A percentile compares a stretch with the other conserved stretches of the same genome.
These are phyloP conservation scores for Pollenia griseotomentosa DNA, from an alignment of 2,888 invertebrate genomes.

Conservation along the genomic window DNA sequence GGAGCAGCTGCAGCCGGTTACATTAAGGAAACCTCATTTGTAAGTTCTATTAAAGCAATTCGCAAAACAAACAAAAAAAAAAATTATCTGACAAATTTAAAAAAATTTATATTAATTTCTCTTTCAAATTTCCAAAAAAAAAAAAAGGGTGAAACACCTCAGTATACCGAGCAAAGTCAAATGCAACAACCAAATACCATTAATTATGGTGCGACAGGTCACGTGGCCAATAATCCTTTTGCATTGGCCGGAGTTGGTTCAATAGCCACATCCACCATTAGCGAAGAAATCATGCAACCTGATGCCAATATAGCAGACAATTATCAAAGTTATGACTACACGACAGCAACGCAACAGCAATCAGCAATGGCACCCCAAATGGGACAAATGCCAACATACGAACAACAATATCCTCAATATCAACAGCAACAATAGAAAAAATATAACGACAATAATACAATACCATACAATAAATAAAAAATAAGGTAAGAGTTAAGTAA, in stretches of 20 bases:
- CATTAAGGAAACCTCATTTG: conserved; percentile 89
- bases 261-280: conserved; percentile 81
- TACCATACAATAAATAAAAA: conserved; percentile 7
- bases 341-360: conserved; percentile 60
- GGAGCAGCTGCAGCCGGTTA: conserved; percentile 81
- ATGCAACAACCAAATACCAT: conserved; percentile 83
- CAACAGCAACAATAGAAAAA: conserved; percentile 69
- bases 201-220: conserved; percentile 87
- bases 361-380: conserved; percentile 65
- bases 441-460: conserved; percentile 28
- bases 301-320: conserved; percentile 76
- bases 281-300: conserved; percentile 88
- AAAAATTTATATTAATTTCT: neutral
- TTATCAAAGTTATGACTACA: conserved; percentile 72
- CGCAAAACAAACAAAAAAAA: conserved; percentile 24
- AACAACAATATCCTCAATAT: conserved; percentile 78
- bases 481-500: conserved; percentile 50
- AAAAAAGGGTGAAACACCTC: conserved; percentile 78
- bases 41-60: conserved; percentile 83
- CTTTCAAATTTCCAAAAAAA: conserved; percentile 6
- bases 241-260: conserved; percentile 79
- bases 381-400: conserved; percentile 77
- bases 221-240: conserved; percentile 86
- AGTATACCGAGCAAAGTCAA: conserved; percentile 82
- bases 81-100: conserved; percentile 10